phyloP scores from a whole-genome alignment of 2,113 vertebrate genomes.

The Brachyhypopomus gauderio region DNA sequence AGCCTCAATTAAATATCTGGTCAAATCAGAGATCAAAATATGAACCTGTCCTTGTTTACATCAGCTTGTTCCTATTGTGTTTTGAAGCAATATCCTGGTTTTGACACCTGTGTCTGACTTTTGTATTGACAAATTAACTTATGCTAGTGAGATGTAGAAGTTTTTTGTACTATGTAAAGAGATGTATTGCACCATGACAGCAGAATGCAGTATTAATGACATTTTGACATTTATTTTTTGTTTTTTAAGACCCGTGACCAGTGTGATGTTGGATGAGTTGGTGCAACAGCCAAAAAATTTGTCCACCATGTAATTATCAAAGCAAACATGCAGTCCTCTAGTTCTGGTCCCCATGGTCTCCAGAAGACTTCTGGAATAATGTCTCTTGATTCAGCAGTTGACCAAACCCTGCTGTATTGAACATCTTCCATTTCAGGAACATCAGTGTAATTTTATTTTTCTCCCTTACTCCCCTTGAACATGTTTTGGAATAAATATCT shows the following conservation, averaged over 20 bases:
- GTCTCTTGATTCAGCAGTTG: not conserved
- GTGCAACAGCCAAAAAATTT: not conserved
- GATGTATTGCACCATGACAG: slow-evolving; percentile 55
- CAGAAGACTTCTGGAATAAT: not conserved
- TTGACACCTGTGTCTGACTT: slow-evolving; percentile 4
- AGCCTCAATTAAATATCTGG: not conserved
- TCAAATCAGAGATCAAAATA: not conserved
- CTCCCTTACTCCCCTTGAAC: not conserved
- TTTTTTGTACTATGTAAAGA: slow-evolving; percentile 47
- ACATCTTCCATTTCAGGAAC: slow-evolving; percentile 36
- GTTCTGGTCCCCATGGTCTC: not conserved
- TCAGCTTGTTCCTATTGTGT: slow-evolving; percentile 18
- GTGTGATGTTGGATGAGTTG: not conserved
- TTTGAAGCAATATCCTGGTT: slow-evolving; percentile 48
- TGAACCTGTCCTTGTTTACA: slow-evolving; percentile 35
- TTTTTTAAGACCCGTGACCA: not conserved
- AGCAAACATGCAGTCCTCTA: not conserved
- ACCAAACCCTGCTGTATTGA: slow-evolving; percentile 48
- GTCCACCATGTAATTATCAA: not conserved
- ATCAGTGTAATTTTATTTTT: slow-evolving; percentile 43
- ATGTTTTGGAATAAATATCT: slow-evolving; percentile 38
- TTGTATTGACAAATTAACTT: slow-evolving; percentile 17
- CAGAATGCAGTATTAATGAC: slow-evolving; percentile 40
- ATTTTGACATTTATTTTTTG: no score
- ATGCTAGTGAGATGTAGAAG: not conserved